Conservation (phyloP, 2,113 vertebrate genomes). For the Nycticorax nycticorax region DNA sequence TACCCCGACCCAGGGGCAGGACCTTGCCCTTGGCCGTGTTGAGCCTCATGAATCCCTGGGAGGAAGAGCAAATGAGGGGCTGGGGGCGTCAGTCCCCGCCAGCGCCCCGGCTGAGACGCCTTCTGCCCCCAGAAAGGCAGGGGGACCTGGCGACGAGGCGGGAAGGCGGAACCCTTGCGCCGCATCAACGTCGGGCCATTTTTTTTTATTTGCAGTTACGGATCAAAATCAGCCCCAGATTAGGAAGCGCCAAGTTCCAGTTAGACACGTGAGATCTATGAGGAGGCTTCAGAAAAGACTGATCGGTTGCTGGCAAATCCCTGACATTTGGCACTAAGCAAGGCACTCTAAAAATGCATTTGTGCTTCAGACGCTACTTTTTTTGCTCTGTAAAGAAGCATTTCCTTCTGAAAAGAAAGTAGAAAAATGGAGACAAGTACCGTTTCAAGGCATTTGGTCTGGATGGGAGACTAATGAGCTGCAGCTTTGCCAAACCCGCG, state of each 20-base stretch:
- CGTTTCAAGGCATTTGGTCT: background rate
- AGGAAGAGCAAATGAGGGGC: background rate
- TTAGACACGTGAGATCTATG: background rate
- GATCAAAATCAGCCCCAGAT: background rate
- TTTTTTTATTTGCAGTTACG: background rate
- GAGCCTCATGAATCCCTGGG: background rate
- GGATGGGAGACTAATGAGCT: slow-evolving; percentile 13
- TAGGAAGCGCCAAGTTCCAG: background rate
- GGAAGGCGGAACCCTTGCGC: background rate
- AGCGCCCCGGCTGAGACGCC: background rate
- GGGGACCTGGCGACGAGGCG: rapidly evolving
- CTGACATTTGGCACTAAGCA: background rate
- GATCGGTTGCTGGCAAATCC: slow-evolving; percentile 12
- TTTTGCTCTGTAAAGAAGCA: background rate
- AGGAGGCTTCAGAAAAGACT: background rate
- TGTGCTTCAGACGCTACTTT: background rate
- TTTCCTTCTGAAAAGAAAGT: background rate
- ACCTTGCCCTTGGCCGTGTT: too few relatives aligned
- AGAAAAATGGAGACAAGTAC: slow-evolving; percentile 25
- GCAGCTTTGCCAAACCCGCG: background rate
- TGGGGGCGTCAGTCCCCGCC: background rate
- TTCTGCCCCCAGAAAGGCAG: rapidly evolving
- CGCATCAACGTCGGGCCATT: rapidly evolving
- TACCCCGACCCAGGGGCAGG: too few relatives aligned
- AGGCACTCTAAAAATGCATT: slow-evolving; percentile 14